Evolutionary conservation across 1,140 invertebrate species (phyloP).

Genomic region (Nasonia longicornis): DNA sequence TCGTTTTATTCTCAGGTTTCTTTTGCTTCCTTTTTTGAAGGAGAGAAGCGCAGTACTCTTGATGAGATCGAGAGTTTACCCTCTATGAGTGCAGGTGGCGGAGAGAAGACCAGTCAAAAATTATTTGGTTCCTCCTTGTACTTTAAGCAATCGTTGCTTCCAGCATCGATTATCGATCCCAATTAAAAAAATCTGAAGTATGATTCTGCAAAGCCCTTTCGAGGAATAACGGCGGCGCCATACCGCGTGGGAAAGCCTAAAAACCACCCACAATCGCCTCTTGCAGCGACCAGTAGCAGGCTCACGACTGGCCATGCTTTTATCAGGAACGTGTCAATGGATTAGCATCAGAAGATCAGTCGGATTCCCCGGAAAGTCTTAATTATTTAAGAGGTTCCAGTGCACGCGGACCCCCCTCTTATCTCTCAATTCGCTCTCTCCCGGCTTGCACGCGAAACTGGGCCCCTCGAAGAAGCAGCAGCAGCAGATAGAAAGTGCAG

Average conservation of each 20-base stretch:
- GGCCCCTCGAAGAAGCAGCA: background rate
- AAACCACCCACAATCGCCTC: background rate
- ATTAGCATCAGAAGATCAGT: slow-evolving; percentile 36
- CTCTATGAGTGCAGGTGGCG: no score
- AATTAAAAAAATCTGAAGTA: background rate
- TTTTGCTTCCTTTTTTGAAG: background rate
- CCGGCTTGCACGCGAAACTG: background rate
- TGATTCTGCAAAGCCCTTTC: no score
- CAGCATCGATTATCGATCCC: background rate
- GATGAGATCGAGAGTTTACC: no score
- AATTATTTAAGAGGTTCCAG: slow-evolving; percentile 34
- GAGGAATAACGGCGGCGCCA: no score
- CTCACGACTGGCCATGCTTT: background rate
- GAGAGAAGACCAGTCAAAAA: no score
- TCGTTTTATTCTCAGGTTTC: background rate
- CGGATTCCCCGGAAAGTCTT: slow-evolving; percentile 38
- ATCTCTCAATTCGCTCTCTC: slow-evolving; percentile 59
- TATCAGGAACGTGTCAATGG: slow-evolving; percentile 15
- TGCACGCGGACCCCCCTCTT: slow-evolving; percentile 52
- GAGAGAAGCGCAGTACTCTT: no score
- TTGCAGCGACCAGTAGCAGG: no score
- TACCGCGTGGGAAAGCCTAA: slow-evolving; percentile 6
- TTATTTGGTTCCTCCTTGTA: no score
- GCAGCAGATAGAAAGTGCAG: background rate
- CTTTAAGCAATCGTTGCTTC: no score